Base-by-base conservation (phyloP, 2,888 invertebrate genomes). In the Saturnia japonica region DNA sequence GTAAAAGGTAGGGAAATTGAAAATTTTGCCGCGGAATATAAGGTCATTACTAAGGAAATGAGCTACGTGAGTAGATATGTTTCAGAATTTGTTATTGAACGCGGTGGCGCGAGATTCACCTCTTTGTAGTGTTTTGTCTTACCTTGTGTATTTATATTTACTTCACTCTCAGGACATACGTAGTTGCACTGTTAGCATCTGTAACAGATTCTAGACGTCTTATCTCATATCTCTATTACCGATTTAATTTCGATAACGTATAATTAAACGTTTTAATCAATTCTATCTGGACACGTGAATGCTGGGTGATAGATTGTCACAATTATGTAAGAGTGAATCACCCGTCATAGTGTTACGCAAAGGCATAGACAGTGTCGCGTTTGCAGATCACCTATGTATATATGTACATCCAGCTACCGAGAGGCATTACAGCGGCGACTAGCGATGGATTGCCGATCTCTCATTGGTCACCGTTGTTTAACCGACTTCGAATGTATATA, bases 11-110 rank as follows among this genome's bases (percentile, higher is more conserved):
- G 89, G 91, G 91, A 91, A 91, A 92, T 92, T 91, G 92, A 92
- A 92, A 92, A 91, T 90, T 91, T 90, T 87, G 90, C 88, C 87
- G 85, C 89, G 91, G 91, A 90, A 88, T 91, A 90, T 90, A 91
- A 91, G 89, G 87, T 91, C 89, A 92, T 92, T 91, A 91, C 91
- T 86, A 86, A 87, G 92, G 92, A 92, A 92, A 92, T 92, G 90
- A 91, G 92, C 83, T 90, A 91, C 92, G 92, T 90, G 91, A 88
- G 87, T 88, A n/a, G n/a, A n/a, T n/a, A 88, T 90, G 89, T 87
- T 90, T 87, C 86, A 85, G 85, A 89, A 88, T 89, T 89, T 81
- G 73, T 80, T 78, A 74, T 77, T 81, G 76, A 76, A 75, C 80
- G 79, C 77, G 78, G 73, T 75, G 76, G 74, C 73, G 74, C 72